phyloP scores from a whole-genome alignment of 2,797 vertebrate genomes.

The Cossypha niveicapilla region DNA sequence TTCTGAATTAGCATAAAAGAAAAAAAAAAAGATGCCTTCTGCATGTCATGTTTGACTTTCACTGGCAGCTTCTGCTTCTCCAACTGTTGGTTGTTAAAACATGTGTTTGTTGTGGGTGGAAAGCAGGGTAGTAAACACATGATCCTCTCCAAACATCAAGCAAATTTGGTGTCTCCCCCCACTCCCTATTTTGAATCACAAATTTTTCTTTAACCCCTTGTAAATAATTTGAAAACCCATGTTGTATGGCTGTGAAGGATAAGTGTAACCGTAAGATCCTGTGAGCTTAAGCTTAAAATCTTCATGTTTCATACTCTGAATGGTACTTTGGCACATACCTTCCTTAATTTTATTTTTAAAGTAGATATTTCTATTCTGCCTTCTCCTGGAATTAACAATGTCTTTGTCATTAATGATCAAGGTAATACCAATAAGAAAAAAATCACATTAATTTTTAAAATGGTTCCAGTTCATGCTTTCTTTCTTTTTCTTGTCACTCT shows the following conservation, averaged over 20 bases:
- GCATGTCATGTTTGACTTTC: not conserved
- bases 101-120: not conserved
- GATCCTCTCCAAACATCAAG: slow-evolving; percentile 1
- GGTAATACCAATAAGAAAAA: slow-evolving; percentile 39
- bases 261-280: not conserved
- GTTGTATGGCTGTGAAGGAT: not conserved
- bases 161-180: not conserved
- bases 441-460: slow-evolving; percentile 17
- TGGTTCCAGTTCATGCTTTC: not conserved
- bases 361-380: not conserved
- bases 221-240: not conserved
- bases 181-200: not conserved
- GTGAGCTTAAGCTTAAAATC: not conserved
- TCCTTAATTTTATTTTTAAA: not conserved
- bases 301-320: not conserved
- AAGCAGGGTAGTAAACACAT: slow-evolving; percentile 26
- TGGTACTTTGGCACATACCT: not conserved
- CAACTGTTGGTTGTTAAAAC: not conserved
- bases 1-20: not conserved
- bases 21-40: not conserved
- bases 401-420: slow-evolving; percentile 2
- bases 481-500: not conserved
- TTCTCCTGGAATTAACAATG: not conserved
- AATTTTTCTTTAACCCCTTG: not conserved
- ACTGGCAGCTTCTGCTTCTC: slow-evolving; percentile 10